These are phyloP conservation scores for Nothura maculosa DNA, from an alignment of 2,797 vertebrate genomes.

Conservation along the genomic window DNA sequence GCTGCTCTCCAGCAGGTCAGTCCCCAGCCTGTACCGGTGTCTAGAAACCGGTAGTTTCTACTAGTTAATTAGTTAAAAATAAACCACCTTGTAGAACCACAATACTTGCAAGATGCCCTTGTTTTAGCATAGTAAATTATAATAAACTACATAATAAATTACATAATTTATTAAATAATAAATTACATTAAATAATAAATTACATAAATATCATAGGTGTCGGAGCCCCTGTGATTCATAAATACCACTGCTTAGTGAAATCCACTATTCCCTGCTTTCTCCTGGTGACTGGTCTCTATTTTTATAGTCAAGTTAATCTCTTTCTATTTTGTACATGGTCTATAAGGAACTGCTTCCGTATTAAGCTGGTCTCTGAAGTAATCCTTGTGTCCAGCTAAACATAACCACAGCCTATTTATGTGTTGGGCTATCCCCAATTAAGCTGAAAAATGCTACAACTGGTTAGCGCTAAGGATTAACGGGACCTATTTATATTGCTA, in stretches of 20 bases:
- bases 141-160: slow-evolving; percentile 28
- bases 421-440: slow-evolving; percentile 56
- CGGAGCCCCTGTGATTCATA: not conserved
- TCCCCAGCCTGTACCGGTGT: too few relatives aligned
- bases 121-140: not conserved
- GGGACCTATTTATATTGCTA: not conserved
- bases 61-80: not conserved
- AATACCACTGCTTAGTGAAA: not conserved
- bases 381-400: slow-evolving; percentile 56
- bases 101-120: not conserved
- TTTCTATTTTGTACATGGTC: slow-evolving; percentile 36
- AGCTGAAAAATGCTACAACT: slow-evolving; percentile 27
- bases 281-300: not conserved
- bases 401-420: slow-evolving; percentile 65
- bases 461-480: slow-evolving; percentile 37
- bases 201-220: not conserved
- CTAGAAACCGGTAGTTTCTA: too few relatives aligned
- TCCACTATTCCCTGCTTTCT: rapidly evolving
- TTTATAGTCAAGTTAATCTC: slow-evolving; percentile 29
- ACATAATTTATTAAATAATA: too few relatives aligned
- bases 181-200: too few relatives aligned
- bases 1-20: too few relatives aligned
- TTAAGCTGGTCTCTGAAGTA: slow-evolving; percentile 10
- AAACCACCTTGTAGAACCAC: not conserved
- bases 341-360: slow-evolving; percentile 8